phyloP scores from a whole-genome alignment of 2,113 vertebrate species.

The Aviceda subcristata region DNA sequence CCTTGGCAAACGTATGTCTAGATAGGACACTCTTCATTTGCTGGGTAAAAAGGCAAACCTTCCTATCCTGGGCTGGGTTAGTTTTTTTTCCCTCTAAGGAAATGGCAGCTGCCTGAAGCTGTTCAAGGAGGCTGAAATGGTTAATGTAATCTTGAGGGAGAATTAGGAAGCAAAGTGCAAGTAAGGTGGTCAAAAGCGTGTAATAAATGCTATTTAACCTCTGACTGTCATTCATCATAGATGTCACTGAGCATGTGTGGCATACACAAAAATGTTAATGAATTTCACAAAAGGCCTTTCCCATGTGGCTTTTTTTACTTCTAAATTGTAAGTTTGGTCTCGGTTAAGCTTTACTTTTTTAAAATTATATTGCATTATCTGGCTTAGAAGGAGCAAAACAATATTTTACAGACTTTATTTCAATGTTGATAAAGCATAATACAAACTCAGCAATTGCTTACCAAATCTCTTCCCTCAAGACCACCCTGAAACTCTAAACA shows the following conservation, averaged over 20 bases:
- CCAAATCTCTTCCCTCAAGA: background rate
- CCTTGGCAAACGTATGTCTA: background rate
- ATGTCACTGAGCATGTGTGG: background rate
- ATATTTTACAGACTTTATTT: conserved; percentile 26
- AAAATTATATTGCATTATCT: background rate
- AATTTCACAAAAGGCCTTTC: background rate
- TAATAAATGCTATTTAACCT: background rate
- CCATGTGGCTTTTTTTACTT: background rate
- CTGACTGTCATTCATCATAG: background rate
- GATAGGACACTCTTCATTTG: background rate
- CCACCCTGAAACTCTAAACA: conserved; percentile 61
- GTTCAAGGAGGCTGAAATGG: background rate
- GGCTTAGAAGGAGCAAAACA: conserved; percentile 5
- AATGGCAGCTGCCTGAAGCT: background rate
- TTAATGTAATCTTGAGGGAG: background rate
- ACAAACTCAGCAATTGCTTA: conserved; percentile 17
- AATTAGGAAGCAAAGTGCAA: background rate
- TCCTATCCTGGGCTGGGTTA: background rate
- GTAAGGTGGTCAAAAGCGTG: background rate
- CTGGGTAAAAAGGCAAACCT: background rate
- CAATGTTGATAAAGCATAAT: conserved; percentile 34
- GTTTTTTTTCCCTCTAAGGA: background rate
- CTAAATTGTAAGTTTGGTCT: background rate
- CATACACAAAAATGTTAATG: background rate
- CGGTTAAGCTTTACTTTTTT: background rate